Evolutionary conservation across 2,797 vertebrate species (phyloP).

Genomic region (Glossophaga mutica): DNA sequence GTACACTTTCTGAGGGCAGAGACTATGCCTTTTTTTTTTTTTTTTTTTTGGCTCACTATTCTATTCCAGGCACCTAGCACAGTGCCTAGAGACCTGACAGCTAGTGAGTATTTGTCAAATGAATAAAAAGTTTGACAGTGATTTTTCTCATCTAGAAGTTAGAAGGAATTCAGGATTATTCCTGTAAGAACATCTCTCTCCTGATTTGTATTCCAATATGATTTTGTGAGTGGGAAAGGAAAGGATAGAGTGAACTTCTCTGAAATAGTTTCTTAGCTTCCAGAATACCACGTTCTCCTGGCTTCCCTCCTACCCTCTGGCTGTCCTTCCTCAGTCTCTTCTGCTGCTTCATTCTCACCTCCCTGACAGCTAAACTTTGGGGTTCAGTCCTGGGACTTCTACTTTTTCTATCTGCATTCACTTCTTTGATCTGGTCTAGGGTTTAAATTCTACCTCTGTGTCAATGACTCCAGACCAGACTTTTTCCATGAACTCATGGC

Average conservation of each 20-base stretch:
- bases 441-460: not conserved
- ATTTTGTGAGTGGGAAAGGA: not conserved
- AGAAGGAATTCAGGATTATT: not conserved
- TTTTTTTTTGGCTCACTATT: not conserved
- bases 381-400: not conserved
- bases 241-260: not conserved
- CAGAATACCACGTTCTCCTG: not conserved
- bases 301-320: not conserved
- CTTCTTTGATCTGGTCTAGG: not conserved
- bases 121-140: not conserved
- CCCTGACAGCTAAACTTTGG: not conserved
- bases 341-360: not conserved
- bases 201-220: not conserved
- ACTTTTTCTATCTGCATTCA: not conserved
- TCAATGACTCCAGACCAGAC: not conserved
- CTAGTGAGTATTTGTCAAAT: not conserved
- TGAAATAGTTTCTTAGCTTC: not conserved
- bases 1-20: not conserved
- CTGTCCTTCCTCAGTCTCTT: not conserved
- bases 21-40: too few relatives aligned
- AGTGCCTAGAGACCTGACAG: not conserved
- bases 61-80: not conserved
- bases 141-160: slow-evolving; percentile 22
- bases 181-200: not conserved
- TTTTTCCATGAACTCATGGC: not conserved